Base-by-base conservation (phyloP, 1,140 invertebrate genomes). In the Heliconius hermathena region DNA sequence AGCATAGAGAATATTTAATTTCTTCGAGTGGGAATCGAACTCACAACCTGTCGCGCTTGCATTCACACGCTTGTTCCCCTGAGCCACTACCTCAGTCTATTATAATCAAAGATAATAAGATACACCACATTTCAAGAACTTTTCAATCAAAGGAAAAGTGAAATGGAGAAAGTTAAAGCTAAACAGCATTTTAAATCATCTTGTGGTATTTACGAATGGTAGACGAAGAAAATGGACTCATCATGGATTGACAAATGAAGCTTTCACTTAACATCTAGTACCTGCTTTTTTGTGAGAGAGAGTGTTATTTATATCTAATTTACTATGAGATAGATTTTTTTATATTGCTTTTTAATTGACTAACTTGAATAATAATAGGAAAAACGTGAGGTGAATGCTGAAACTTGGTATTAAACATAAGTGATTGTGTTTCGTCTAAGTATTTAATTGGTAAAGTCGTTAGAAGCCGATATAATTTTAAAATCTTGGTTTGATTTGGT, bases 151-250 rank as follows among this genome's bases (percentile, higher is more conserved):
- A 16, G 4, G 60, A 66, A 66, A 66, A 66, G 60, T 66, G 60
- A 66, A 66, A 66, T 66, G 60, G 60, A 66, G 60, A 66, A 66
- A 60, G 54, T 60, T 8, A 60, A 60, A 66, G 60, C 13, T 4
- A 66, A 66, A 66, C 22, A 81, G 57, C 57, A 77, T 81, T 13
- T 26, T 66, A 66, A 16, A 66, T 26, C 26, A 66, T 66, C 49
- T 79, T 78, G 80, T 74, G 76, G 82, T 81, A 73, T 79, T 81
- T 73, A 81, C 60, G 75, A 79, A 78, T 80, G 73, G 57, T 41
- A 81, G 79, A 83, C 78, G 80, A 75, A 60, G 80, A 81, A 81
- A 83, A 81, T 78, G 71, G 41, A 70, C 75, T 81, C 79, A 66
- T 73, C 74, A 74, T 36, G 6, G 77, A 54, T 29, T 38, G 20